A percentile compares a stretch with the other conserved stretches of the same genome.
Conservation (phyloP, 2,888 invertebrate species). For the Lycocerus yunnanus region DNA sequence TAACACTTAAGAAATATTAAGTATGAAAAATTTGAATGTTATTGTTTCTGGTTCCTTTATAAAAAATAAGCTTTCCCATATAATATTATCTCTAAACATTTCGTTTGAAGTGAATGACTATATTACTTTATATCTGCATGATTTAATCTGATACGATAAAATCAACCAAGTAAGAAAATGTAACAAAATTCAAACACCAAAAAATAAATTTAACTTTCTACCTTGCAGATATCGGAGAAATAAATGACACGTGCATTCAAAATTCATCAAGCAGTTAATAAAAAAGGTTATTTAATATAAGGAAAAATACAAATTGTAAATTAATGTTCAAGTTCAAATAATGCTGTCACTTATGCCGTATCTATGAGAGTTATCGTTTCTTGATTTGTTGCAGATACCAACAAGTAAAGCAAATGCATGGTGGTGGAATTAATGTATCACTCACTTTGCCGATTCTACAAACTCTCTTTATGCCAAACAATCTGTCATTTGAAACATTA, state of each 20-base stretch:
- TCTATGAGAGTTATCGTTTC: conserved; percentile 23
- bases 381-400: conserved; percentile 33
- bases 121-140: background rate
- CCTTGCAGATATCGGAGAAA: background rate
- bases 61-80: background rate
- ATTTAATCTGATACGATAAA: background rate
- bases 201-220: background rate
- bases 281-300: background rate
- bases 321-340: background rate
- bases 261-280: background rate
- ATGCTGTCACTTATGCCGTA: conserved; percentile 13
- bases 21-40: background rate
- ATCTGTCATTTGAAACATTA: conserved; percentile 34
- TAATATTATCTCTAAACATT: background rate
- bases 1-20: background rate
- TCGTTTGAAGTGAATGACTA: background rate
- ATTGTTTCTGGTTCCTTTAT: background rate
- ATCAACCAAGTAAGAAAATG: background rate
- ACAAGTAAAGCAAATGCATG: conserved; percentile 32
- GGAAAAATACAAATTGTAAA: background rate
- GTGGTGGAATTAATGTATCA: conserved; percentile 37
- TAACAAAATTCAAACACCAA: background rate
- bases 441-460: conserved; percentile 32
- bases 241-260: background rate
- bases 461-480: conserved; percentile 29